These are phyloP conservation scores for Limonius californicus DNA, from an alignment of 1,140 invertebrate species.

Conservation along the genomic window DNA sequence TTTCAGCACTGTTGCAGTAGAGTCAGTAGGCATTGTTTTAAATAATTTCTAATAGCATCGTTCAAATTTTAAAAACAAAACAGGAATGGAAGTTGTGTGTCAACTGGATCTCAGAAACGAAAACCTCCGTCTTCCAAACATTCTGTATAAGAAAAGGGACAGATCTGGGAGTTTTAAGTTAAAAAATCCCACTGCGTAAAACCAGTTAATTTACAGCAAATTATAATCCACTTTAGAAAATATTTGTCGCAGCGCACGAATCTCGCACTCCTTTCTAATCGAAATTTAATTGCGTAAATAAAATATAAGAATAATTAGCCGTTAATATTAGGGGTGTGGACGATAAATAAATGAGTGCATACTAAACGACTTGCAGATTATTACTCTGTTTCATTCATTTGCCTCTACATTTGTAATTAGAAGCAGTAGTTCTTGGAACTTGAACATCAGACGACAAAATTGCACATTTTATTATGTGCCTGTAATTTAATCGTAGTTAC, in stretches of 20 bases:
- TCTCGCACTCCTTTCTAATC: constrained; percentile 18
- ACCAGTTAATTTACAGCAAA: constrained; percentile 13
- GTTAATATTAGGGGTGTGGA: not conserved
- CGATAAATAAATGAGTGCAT: not conserved
- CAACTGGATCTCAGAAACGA: too few relatives aligned
- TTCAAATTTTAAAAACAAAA: too few relatives aligned
- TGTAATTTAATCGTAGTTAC: too few relatives aligned
- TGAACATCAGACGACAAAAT: too few relatives aligned
- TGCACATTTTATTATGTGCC: too few relatives aligned
- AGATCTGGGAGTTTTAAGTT: too few relatives aligned
- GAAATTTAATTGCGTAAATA: constrained; percentile 25
- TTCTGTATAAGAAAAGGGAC: not conserved
- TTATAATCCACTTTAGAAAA: constrained; percentile 20
- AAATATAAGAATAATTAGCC: constrained; percentile 7
- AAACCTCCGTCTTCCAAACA: too few relatives aligned
- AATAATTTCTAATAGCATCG: too few relatives aligned
- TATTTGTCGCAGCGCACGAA: constrained; percentile 17
- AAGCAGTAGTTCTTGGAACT: not conserved
- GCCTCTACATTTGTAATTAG: not conserved
- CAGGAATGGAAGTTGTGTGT: too few relatives aligned
- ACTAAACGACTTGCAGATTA: not conserved
- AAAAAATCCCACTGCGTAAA: too few relatives aligned
- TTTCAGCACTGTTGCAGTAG: too few relatives aligned
- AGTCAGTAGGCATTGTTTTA: too few relatives aligned
- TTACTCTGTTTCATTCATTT: not conserved